Conservation (phyloP, 2,888 invertebrate genomes). For the Leucophora obtusa region DNA sequence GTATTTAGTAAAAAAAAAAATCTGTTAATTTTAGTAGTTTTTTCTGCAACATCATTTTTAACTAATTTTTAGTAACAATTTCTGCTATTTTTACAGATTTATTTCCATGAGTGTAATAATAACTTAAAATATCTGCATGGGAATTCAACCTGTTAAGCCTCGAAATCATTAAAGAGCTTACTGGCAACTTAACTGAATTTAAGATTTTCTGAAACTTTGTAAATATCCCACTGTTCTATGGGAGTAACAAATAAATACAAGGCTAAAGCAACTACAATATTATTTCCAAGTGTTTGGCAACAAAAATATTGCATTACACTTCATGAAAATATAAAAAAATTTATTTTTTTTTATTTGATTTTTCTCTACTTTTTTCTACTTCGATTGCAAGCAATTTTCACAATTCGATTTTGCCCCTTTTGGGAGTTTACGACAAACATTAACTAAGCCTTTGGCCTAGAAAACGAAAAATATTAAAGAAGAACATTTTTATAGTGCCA, state of each 20-base stretch:
- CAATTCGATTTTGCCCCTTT: not conserved
- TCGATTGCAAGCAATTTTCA: constrained; percentile 8
- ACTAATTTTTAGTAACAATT: too few relatives aligned
- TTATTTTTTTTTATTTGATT: not conserved
- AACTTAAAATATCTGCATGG: too few relatives aligned
- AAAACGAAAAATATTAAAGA: constrained; percentile 14
- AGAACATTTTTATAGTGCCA: constrained; percentile 4
- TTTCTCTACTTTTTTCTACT: not conserved
- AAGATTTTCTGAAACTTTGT: too few relatives aligned
- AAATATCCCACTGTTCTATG: not conserved
- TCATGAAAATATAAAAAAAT: constrained; percentile 12
- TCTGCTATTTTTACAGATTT: too few relatives aligned
- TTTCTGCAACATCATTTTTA: too few relatives aligned
- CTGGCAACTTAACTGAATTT: too few relatives aligned
- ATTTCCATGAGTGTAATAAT: too few relatives aligned
- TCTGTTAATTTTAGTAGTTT: too few relatives aligned
- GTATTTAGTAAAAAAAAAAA: too few relatives aligned
- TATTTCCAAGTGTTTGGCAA: constrained; percentile 20
- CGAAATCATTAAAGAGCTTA: too few relatives aligned
- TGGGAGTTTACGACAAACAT: constrained; percentile 27
- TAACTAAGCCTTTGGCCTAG: constrained; percentile 48
- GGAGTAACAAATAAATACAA: too few relatives aligned
- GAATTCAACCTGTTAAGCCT: too few relatives aligned
- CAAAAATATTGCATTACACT: constrained; percentile 33
- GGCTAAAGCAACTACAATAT: not conserved